phyloP scores from a whole-genome alignment of 2,113 vertebrate species.

The Atherinomorus stipes region DNA sequence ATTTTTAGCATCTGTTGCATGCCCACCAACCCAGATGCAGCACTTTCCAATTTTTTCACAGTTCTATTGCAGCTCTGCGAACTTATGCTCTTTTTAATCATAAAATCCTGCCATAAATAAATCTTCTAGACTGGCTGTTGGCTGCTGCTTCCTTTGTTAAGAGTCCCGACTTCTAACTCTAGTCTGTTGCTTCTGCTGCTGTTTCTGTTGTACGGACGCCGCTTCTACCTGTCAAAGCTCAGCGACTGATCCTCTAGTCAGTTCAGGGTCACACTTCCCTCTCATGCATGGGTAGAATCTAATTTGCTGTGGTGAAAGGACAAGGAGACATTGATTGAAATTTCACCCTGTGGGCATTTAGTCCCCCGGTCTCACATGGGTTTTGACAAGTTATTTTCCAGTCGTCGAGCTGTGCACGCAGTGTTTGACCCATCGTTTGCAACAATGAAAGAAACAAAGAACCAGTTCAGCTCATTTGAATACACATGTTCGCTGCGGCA shows the following conservation, averaged over 20 bases:
- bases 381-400: conserved; percentile 82
- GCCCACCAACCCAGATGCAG: conserved; percentile 5
- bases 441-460: conserved; percentile 60
- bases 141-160: background rate
- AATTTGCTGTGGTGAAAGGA: conserved; percentile 84
- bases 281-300: conserved; percentile 80
- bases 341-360: conserved; percentile 79
- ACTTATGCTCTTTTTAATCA: background rate
- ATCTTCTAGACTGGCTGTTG: conserved; percentile 2
- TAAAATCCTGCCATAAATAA: background rate
- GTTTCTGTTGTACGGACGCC: conserved; percentile 34
- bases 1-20: background rate
- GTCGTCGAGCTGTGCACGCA: conserved; percentile 61
- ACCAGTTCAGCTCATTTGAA: conserved; percentile 37
- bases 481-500: conserved; percentile 8
- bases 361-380: conserved; percentile 76
- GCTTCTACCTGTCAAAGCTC: conserved; percentile 72
- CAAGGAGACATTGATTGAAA: conserved; percentile 88
- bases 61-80: conserved; percentile 17
- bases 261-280: conserved; percentile 81
- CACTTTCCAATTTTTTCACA: conserved; percentile 14
- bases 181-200: conserved; percentile 21
- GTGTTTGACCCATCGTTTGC: conserved; percentile 77
- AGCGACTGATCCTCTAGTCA: conserved; percentile 75
- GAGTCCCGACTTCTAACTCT: conserved; percentile 15